phyloP scores from a whole-genome alignment of 2,113 vertebrate genomes.

The Osmerus mordax region DNA sequence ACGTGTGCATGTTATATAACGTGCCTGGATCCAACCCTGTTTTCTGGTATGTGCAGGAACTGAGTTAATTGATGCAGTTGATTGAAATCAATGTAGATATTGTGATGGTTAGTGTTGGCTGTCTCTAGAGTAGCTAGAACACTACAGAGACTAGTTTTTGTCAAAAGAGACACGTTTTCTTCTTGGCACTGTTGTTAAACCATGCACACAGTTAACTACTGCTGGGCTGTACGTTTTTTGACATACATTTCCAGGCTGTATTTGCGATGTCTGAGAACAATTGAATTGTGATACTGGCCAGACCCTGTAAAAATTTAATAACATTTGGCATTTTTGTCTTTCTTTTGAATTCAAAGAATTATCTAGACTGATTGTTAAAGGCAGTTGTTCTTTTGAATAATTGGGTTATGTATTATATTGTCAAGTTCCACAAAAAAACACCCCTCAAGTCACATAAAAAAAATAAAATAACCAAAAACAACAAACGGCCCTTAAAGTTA shows the following conservation, averaged over 20 bases:
- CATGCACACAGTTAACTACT: no score
- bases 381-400: no score
- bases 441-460: not conserved
- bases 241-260: no score
- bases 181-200: no score
- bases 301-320: not conserved
- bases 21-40: not conserved
- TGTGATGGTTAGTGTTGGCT: not conserved
- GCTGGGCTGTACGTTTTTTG: no score
- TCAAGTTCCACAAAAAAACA: not conserved
- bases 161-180: no score
- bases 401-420: no score
- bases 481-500: not conserved
- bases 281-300: no score
- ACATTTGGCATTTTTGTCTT: not conserved
- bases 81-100: not conserved
- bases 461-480: not conserved
- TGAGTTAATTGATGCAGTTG: not conserved
- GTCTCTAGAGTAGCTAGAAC: no score
- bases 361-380: no score
- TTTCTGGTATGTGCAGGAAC: not conserved
- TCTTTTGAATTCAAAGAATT: not conserved
- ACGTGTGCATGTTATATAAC: constrained; percentile 15
- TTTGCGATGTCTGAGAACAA: no score
- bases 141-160: no score